Evolutionary conservation across 2,113 vertebrate species (phyloP).

Genomic region (Perccottus glenii): DNA sequence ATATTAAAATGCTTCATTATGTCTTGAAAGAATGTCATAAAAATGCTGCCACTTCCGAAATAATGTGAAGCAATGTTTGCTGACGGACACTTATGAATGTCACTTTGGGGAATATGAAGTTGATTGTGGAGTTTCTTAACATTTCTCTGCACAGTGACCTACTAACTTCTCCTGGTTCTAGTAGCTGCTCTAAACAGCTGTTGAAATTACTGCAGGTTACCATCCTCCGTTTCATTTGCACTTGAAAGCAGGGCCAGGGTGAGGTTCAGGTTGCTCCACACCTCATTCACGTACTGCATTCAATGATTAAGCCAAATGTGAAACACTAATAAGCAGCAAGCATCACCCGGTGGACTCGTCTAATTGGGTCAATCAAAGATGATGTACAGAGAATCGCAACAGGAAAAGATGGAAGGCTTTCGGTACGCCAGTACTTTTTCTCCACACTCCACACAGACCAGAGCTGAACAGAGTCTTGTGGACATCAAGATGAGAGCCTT

Average conservation of each 20-base stretch:
- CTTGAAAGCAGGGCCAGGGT: conserved; percentile 56
- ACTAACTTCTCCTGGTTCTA: conserved; percentile 29
- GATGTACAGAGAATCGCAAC: conserved; percentile 57
- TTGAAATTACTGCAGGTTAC: conserved; percentile 51
- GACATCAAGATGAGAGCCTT: conserved; percentile 51
- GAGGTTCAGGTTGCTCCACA: conserved; percentile 64
- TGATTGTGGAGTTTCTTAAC: conserved; percentile 8
- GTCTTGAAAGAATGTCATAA: conserved; percentile 49
- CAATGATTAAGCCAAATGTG: conserved; percentile 69
- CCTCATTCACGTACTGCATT: conserved; percentile 60
- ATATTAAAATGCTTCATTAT: conserved; percentile 68
- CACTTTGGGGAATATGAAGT: conserved; percentile 31
- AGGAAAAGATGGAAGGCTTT: conserved; percentile 44
- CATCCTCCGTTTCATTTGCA: conserved; percentile 60
- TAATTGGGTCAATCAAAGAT: conserved; percentile 79
- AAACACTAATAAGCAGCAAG: conserved; percentile 73
- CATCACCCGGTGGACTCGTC: conserved; percentile 68
- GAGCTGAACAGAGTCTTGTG: conserved; percentile 52
- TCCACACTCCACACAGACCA: conserved; percentile 30
- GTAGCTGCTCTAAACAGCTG: conserved; percentile 58
- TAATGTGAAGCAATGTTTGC: conserved; percentile 27
- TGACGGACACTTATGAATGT: conserved; percentile 25
- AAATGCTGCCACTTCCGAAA: conserved; percentile 45
- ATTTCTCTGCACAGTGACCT: conserved; percentile 35
- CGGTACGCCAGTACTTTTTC: conserved; percentile 37